Percentiles rank a stretch among this genome's conserved stretches.
Evolutionary conservation across 2,888 invertebrate genomes (phyloP).

Genomic region (Acrobasis repandana): DNA sequence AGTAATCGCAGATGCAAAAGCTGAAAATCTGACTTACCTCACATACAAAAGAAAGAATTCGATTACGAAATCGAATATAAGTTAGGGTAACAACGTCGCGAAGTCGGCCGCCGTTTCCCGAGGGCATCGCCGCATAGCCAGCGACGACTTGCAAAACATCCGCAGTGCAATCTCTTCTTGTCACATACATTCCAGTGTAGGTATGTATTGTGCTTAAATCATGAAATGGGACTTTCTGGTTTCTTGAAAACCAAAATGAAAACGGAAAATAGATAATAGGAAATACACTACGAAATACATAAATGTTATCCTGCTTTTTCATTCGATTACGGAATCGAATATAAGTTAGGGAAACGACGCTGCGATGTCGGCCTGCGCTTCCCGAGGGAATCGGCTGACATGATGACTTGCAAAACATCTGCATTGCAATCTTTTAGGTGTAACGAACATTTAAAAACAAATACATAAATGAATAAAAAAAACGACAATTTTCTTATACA

Average conservation of each 20-base stretch:
- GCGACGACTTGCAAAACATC: slow-evolving; percentile 41
- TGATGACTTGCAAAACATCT: slow-evolving; percentile 41
- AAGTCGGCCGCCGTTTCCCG: slow-evolving; percentile 34
- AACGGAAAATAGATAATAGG: too few relatives aligned
- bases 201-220: slow-evolving; percentile 41
- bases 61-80: slow-evolving; percentile 59
- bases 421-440: slow-evolving; percentile 47
- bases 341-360: slow-evolving; percentile 56
- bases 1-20: too few relatives aligned
- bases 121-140: slow-evolving; percentile 27
- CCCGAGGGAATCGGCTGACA: slow-evolving; percentile 32
- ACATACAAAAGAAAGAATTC: slow-evolving; percentile 33
- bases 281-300: too few relatives aligned
- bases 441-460: slow-evolving; percentile 40
- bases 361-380: slow-evolving; percentile 30
- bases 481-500: too few relatives aligned
- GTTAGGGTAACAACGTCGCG: slow-evolving; percentile 49
- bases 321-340: slow-evolving; percentile 58
- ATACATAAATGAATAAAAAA: too few relatives aligned
- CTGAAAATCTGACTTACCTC: too few relatives aligned
- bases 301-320: too few relatives aligned
- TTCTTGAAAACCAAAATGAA: too few relatives aligned
- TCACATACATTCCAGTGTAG: slow-evolving; percentile 47
- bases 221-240: background rate
- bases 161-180: slow-evolving; percentile 48